A percentile compares a stretch with the other conserved stretches of the same genome.
Conservation (phyloP, 2,113 vertebrate genomes). For the Columbina picui region DNA sequence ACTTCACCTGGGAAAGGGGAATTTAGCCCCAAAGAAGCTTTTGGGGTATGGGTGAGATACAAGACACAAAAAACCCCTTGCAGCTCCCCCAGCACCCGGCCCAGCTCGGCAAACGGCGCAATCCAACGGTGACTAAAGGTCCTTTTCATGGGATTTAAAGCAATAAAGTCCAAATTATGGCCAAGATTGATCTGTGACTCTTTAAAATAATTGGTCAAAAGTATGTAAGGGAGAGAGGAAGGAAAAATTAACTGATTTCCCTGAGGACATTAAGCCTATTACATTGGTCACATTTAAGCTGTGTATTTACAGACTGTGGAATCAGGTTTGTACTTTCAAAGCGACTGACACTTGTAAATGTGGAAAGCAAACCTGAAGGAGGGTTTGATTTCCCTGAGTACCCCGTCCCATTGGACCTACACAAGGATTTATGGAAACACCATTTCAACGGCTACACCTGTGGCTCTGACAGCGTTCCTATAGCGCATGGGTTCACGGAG, state of each 20-base stretch:
- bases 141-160: background rate
- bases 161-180: background rate
- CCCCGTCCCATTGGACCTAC: background rate
- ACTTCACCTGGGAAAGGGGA: background rate
- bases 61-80: background rate
- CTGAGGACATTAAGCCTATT: background rate
- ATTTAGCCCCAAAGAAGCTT: background rate
- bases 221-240: background rate
- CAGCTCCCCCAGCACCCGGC: background rate
- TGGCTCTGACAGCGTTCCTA: background rate
- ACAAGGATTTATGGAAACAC: background rate
- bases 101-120: background rate
- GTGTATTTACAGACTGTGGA: background rate
- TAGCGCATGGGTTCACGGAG: background rate
- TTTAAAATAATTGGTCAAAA: constrained; percentile 4
- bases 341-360: background rate
- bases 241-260: background rate
- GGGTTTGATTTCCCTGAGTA: background rate
- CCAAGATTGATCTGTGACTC: background rate
- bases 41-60: background rate
- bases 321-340: background rate
- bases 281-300: background rate
- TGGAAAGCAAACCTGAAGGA: background rate
- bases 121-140: background rate
- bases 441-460: background rate